Evolutionary conservation across 2,888 invertebrate genomes (phyloP), one percentile per base, ranked within the genome.

Genomic region (Dolichopus griseipennis): DNA sequence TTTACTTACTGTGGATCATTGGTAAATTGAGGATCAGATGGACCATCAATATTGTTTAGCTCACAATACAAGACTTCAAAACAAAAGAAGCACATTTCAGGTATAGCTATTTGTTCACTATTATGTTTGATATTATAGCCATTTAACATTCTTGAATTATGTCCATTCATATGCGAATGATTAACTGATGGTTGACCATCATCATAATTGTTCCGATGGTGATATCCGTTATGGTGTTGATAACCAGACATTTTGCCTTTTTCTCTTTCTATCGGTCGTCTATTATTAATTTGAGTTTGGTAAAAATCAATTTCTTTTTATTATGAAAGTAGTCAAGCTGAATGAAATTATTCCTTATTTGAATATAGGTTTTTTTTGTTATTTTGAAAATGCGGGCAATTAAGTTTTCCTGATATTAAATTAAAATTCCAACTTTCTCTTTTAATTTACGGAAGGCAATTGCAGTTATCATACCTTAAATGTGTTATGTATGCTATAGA

Each of bases 41-140:
- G 97, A 75, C 93, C 91, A 75, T 96, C 95, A 81, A 93, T 87
- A 81, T 91, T 93, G 83, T 96, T 91, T 77, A 99, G 87, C 84
- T 97, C 94, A 83, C 91, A 90, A 83, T 96, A 92, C 74, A 99
- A 89, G 76, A 97, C 96, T 85, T 99, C 98, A 86, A 98, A 99
- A 87, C 99, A 99, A 85, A 93, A 98, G 86, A 92, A 94, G 81
- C 96, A 96, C 98, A 99, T 99, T 82, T 97, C 97, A 72, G 92
- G 91, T 81, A 90, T 88, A 75, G 93, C 94, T 74, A 95, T 90
- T 0, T 75, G 76, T 67, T 78, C 72, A 82, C 78, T 68, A 75
- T 71, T 41, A 64, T 64, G 18, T 34, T 27, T 27, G 63, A 10
- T 22, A 52, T 66, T 6, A 52, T 61, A 43, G 10, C 33, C 27